Conservation (phyloP, 2,888 invertebrate species). For the Trichacis sp. region DNA sequence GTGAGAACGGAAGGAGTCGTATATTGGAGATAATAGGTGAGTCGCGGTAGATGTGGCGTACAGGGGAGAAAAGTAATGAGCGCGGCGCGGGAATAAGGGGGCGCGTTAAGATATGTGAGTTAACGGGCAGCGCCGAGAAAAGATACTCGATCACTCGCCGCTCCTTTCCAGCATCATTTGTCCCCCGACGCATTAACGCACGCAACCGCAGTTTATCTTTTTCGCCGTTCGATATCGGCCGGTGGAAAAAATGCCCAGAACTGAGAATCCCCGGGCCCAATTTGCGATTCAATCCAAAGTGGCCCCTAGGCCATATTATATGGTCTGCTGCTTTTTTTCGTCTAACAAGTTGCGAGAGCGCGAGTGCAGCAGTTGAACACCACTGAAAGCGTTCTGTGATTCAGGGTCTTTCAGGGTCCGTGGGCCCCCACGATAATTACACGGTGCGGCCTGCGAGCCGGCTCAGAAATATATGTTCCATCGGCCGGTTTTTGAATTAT, state of each 20-base stretch:
- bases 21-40: too few species aligned
- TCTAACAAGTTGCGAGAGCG: constrained; percentile 24
- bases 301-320: constrained; percentile 20
- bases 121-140: constrained; percentile 44
- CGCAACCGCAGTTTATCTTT: neutral
- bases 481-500: constrained; percentile 69
- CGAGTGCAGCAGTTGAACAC: constrained; percentile 58
- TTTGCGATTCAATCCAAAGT: constrained; percentile 22
- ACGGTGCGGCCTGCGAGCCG: constrained; percentile 65
- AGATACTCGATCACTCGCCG: constrained; percentile 43
- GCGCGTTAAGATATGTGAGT: constrained; percentile 37
- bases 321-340: constrained; percentile 25
- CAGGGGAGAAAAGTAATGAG: too few species aligned
- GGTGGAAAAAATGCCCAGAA: neutral
- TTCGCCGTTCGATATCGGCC: neutral
- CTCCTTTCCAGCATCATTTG: constrained; percentile 16
- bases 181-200: neutral
- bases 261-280: constrained; percentile 2
- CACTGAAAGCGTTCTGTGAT: constrained; percentile 63
- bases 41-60: too few species aligned
- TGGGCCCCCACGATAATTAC: constrained; percentile 67
- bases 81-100: constrained; percentile 31
- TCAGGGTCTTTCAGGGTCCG: constrained; percentile 60
- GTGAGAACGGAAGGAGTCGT: too few species aligned
- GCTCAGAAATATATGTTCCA: constrained; percentile 68